Conservation (phyloP, 2,113 vertebrate genomes). For the Steatornis caripensis region DNA sequence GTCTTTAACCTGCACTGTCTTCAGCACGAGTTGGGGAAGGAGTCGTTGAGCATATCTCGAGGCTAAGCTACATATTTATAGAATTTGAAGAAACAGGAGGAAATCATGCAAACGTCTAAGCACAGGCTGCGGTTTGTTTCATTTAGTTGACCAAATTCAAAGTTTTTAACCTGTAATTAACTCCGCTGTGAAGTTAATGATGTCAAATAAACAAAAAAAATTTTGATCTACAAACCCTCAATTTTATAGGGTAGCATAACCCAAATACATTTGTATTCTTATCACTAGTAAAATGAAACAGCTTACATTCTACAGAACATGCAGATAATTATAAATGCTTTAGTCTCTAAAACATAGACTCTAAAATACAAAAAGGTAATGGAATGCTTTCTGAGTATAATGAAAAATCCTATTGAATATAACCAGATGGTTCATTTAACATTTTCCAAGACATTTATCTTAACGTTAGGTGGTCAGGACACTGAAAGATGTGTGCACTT, state of each 20-base stretch:
- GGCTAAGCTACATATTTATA: background rate
- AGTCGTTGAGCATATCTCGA: background rate
- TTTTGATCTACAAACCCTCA: background rate
- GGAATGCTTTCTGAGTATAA: conserved; percentile 1
- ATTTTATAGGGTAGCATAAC: background rate
- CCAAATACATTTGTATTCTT: background rate
- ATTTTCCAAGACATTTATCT: background rate
- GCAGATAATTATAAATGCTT: conserved; percentile 51
- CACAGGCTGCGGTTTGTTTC: background rate
- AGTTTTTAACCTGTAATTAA: background rate
- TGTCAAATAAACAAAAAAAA: conserved; percentile 12
- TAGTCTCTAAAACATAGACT: conserved; percentile 17
- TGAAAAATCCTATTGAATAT: background rate
- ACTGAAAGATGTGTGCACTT: background rate
- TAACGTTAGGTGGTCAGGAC: background rate
- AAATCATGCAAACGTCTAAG: background rate
- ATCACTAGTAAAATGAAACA: background rate
- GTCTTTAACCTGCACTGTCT: background rate
- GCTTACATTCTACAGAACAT: conserved; percentile 1
- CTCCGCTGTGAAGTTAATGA: background rate
- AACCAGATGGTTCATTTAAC: conserved; percentile 2
- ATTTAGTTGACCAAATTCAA: background rate
- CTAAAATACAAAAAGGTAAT: conserved; percentile 33
- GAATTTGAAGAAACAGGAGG: background rate
- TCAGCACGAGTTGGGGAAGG: background rate